These are phyloP conservation scores for Sula dactylatra DNA, from an alignment of 2,113 vertebrate genomes.

Conservation along the genomic window DNA sequence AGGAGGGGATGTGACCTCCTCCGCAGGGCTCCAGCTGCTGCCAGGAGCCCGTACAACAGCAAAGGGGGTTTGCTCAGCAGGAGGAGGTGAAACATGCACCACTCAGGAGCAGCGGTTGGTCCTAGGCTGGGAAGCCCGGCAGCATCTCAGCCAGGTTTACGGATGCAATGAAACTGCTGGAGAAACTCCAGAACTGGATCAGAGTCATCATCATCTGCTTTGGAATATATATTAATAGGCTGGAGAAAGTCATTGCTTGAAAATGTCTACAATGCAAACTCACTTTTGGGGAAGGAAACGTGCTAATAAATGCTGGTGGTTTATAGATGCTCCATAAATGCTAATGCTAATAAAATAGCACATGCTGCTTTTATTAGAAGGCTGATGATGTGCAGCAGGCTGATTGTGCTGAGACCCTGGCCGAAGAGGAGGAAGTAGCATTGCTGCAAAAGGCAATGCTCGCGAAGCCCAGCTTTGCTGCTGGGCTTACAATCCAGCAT, in stretches of 20 bases:
- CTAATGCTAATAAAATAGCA: neutral
- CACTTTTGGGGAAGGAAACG: neutral
- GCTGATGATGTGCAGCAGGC: neutral
- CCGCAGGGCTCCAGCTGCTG: neutral
- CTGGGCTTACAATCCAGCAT: neutral
- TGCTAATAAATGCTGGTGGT: neutral
- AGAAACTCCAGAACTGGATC: neutral
- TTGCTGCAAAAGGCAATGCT: neutral
- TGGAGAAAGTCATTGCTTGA: neutral
- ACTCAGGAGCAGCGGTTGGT: neutral
- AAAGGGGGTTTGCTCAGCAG: neutral
- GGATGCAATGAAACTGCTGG: neutral
- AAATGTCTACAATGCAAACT: neutral
- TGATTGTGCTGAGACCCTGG: neutral
- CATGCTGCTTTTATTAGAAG: neutral
- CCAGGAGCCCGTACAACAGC: accelerated
- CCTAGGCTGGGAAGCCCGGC: neutral
- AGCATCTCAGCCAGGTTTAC: neutral
- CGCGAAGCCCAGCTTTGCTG: neutral
- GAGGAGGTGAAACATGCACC: neutral
- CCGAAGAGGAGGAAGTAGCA: neutral
- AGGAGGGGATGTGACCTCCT: neutral
- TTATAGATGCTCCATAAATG: neutral
- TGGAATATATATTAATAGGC: neutral
- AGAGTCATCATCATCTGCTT: neutral